Evolutionary conservation across 2,113 vertebrate genomes (phyloP).

Genomic region (Ciconia maguari): DNA sequence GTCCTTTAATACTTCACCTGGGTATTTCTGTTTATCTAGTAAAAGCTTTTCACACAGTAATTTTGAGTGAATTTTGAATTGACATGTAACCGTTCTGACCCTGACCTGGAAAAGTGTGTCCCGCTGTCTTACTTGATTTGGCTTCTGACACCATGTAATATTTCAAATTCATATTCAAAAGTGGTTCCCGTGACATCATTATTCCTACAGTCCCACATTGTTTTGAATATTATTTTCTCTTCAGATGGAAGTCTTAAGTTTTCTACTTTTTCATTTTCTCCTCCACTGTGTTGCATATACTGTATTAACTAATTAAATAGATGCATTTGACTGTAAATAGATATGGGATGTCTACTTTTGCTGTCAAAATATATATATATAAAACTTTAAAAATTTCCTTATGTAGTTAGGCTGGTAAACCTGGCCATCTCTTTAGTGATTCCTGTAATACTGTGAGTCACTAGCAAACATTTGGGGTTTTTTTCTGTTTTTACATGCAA

Average conservation of each 20-base stretch:
- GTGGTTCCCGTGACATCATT: neutral
- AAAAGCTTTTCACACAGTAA: neutral
- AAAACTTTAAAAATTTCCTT: neutral
- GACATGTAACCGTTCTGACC: neutral
- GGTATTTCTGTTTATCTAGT: neutral
- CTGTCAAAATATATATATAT: neutral
- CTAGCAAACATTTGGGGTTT: accelerated
- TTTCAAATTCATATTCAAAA: neutral
- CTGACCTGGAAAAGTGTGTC: neutral
- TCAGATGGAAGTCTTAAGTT: neutral
- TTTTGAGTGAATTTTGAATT: neutral
- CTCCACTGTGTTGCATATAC: neutral
- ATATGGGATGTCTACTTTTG: neutral
- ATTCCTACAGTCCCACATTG: neutral
- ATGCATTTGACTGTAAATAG: neutral
- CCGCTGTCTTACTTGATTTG: neutral
- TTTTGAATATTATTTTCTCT: neutral
- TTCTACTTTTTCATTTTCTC: neutral
- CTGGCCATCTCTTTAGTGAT: neutral
- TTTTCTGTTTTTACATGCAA: neutral
- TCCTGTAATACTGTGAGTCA: neutral
- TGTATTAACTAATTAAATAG: neutral
- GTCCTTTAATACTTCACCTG: neutral
- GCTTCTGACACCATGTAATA: neutral
- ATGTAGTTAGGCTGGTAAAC: neutral